Percentiles rank a stretch among this genome's conserved stretches.
phyloP scores from a whole-genome alignment of 2,888 invertebrate species.

The Oxystoma pomonae region DNA sequence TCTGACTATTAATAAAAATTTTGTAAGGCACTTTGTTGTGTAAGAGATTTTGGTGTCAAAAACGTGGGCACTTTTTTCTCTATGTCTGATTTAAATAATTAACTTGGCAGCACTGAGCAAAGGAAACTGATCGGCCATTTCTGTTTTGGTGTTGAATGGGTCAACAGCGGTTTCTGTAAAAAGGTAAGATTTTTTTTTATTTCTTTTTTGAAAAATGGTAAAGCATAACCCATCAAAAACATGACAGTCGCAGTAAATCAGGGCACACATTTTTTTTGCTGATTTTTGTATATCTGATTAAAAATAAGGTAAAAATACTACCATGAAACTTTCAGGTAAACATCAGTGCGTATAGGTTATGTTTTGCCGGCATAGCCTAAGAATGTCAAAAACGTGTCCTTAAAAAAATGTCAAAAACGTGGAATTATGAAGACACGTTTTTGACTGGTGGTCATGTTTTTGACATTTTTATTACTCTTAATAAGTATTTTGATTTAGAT shows the following conservation, averaged over 20 bases:
- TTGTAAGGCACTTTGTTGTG: too few relatives aligned
- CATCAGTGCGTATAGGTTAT: neutral
- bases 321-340: conserved; percentile 11
- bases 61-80: too few relatives aligned
- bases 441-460: neutral
- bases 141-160: too few relatives aligned
- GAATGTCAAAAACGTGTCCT: neutral
- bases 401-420: neutral
- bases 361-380: neutral
- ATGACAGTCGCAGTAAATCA: neutral
- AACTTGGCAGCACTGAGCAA: too few relatives aligned
- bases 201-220: neutral
- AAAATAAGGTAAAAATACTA: neutral
- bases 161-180: neutral
- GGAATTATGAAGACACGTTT: neutral
- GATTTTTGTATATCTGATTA: neutral
- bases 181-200: neutral
- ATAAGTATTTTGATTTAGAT: too few relatives aligned
- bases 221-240: neutral
- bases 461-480: too few relatives aligned
- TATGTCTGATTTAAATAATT: too few relatives aligned
- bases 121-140: too few relatives aligned
- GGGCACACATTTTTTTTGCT: neutral
- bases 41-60: too few relatives aligned
- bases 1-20: too few relatives aligned